These are phyloP conservation scores for Montipora sp. DNA, from an alignment of 64 coral and sea anemone species.

Conservation along the genomic window DNA sequence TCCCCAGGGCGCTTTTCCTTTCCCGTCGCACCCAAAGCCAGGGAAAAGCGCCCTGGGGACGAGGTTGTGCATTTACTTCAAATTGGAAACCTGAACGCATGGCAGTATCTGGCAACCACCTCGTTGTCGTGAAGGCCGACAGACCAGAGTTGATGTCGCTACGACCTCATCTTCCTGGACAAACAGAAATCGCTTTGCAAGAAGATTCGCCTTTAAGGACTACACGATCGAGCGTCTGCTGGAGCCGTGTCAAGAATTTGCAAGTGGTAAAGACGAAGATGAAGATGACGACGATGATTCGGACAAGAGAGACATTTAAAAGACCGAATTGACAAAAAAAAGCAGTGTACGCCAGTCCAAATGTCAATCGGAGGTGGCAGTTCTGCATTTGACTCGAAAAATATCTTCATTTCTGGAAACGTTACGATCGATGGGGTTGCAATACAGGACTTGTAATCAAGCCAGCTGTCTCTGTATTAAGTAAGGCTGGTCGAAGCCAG, in stretches of 20 bases:
- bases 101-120: constrained; percentile 1
- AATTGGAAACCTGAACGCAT: constrained; percentile 66
- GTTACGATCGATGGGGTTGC: constrained; percentile 7
- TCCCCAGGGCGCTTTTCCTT: too few species aligned
- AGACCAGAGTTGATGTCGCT: constrained; percentile 41
- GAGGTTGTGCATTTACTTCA: constrained; percentile 6
- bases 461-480: too few species aligned
- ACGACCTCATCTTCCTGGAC: constrained; percentile 35
- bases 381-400: constrained; percentile 41
- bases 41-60: too few species aligned
- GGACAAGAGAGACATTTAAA: constrained; percentile 54
- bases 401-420: constrained; percentile 54
- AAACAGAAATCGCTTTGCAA: neutral
- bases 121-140: constrained; percentile 42
- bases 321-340: constrained; percentile 54
- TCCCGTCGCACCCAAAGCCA: too few species aligned
- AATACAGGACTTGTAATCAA: neutral
- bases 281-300: constrained; percentile 44
- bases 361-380: constrained; percentile 64
- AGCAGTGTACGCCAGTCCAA: constrained; percentile 45
- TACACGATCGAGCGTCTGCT: neutral
- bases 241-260: neutral
- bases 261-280: neutral
- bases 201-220: constrained; percentile 3
- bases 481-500: too few species aligned